Evolutionary conservation across 2,888 invertebrate genomes (phyloP).

Genomic region (Dasypolia templi): DNA sequence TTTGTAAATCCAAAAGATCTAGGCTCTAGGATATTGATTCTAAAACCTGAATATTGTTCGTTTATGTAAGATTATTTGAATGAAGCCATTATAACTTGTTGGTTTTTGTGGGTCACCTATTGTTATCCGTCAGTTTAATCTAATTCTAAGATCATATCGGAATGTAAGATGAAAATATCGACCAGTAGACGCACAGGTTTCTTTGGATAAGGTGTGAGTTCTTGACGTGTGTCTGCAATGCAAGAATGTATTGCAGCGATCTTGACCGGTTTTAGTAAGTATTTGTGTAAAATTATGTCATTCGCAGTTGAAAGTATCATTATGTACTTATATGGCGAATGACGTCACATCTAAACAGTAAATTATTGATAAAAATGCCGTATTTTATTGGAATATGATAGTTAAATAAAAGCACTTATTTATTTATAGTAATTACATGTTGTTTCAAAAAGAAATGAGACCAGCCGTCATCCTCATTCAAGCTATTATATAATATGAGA

Average conservation of each 20-base stretch:
- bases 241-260: conserved; percentile 33
- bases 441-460: conserved; percentile 47
- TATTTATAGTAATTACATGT: conserved; percentile 42
- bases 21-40: conserved; percentile 13
- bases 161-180: conserved; percentile 36
- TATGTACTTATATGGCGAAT: conserved; percentile 8
- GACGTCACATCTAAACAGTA: conserved; percentile 26
- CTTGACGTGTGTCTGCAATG: not conserved
- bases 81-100: conserved; percentile 1
- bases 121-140: conserved; percentile 12
- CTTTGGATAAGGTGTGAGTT: conserved; percentile 38
- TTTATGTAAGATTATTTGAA: conserved; percentile 15
- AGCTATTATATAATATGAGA: conserved; percentile 63
- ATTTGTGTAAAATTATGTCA: conserved; percentile 55
- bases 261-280: conserved; percentile 59
- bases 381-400: conserved; percentile 9
- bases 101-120: conserved; percentile 16
- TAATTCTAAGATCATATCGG: conserved; percentile 28
- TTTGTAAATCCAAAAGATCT: conserved; percentile 1
- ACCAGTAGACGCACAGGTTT: conserved; percentile 36
- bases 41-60: not conserved
- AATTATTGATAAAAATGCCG: not conserved
- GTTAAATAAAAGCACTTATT: conserved; percentile 50
- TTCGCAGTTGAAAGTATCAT: conserved; percentile 54
- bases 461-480: conserved; percentile 45